These are phyloP conservation scores for Acanthacorydalis orientalis DNA, from an alignment of 2,888 invertebrate species.

Conservation along the genomic window DNA sequence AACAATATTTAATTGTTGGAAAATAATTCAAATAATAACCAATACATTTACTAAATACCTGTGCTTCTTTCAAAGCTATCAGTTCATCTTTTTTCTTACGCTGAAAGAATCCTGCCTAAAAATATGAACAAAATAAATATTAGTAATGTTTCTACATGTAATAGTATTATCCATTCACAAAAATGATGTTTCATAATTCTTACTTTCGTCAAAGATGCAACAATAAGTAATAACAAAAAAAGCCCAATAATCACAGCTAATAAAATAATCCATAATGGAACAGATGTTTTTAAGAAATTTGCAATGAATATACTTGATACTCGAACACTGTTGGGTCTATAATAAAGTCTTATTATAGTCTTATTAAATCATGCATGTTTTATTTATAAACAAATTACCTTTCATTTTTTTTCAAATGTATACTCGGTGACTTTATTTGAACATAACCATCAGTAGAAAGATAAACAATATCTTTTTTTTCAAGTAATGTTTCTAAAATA, in stretches of 20 bases:
- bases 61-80: conserved; percentile 23
- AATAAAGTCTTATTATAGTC: conserved; percentile 6
- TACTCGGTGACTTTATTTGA: conserved; percentile 14
- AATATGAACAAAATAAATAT: conserved; percentile 7
- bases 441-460: conserved; percentile 21
- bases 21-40: background rate
- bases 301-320: conserved; percentile 24
- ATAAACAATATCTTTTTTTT: conserved; percentile 21
- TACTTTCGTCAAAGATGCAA: background rate
- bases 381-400: conserved; percentile 7
- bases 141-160: background rate
- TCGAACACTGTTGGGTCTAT: conserved; percentile 15
- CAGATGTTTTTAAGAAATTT: conserved; percentile 13
- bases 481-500: conserved; percentile 14
- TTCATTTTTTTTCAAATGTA: conserved; percentile 15
- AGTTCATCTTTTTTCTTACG: conserved; percentile 29
- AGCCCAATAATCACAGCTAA: conserved; percentile 26
- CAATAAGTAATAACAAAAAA: conserved; percentile 18
- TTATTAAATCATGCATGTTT: background rate
- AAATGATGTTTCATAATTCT: background rate
- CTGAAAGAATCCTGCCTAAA: conserved; percentile 31
- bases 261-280: conserved; percentile 29
- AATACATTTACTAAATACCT: conserved; percentile 14
- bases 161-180: no score
- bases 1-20: background rate